Base-by-base conservation (phyloP, 2,797 vertebrate genomes). In the Sebastes matsubarae region DNA sequence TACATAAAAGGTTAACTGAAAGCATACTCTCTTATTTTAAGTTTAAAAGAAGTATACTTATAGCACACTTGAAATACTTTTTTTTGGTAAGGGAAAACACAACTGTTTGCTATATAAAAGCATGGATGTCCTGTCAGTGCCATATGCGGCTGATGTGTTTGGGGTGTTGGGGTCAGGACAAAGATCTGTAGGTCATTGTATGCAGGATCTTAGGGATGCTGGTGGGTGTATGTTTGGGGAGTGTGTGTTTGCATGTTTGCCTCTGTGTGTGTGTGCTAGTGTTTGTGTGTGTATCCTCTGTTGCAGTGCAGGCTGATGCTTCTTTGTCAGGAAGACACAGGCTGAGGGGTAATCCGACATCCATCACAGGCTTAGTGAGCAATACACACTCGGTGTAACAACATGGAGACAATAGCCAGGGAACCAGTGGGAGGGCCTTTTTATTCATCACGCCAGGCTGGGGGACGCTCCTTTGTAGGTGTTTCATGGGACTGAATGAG, bases 331-430 rank as follows among this genome's bases (percentile, higher is more conserved):
- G 68, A 80, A 69, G 88, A 93, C 92, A 92, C 87, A 92, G 87
- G 84, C 85, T 11, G 85, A 90, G 87, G 80, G 87, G 92, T 93
- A 92, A 94, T 94, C 93, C 36, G 92, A 95, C 93, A 95, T 94
- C 94, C 93, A 94, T 95, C 94, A 96, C 87, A 81, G 90, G 91
- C 89, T 93, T 83, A 93, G 87, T 18, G 83, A 92, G 90, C 88
- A 92, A 91, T 86, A 93, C 90, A 91, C 91, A 93, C 90, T 89
- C 86, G 85, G 88, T 90, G 92, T 85, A 91, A 93, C 90, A 91
- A 90, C 78, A 68, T 55, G 84, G 88, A 92, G 75, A 95, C 94
- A 95, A 95, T 93, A 64, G 34, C 59, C 69, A 71, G 91, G 87
- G 85, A 92, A 88, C 88, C 86, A 72, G 92, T 85, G 94, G 94